A percentile compares a stretch with the other conserved stretches of the same genome.
Evolutionary conservation across 2,888 invertebrate genomes (phyloP).

Genomic region (Chouioia cunea): DNA sequence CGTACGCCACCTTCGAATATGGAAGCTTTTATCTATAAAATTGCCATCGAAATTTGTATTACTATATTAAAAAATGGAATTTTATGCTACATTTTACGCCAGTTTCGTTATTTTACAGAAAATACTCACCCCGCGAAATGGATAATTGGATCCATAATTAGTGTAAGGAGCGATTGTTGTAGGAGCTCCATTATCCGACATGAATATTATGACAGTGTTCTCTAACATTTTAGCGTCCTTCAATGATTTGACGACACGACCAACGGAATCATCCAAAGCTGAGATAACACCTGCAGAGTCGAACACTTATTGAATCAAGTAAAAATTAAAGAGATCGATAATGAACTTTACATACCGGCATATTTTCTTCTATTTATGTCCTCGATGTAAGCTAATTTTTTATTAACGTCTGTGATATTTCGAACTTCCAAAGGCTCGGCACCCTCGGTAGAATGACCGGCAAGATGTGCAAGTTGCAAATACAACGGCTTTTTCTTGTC

Average conservation of each 20-base stretch:
- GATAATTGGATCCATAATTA: conserved; percentile 75
- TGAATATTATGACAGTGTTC: conserved; percentile 74
- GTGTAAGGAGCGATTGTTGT: conserved; percentile 66
- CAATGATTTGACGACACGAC: conserved; percentile 71
- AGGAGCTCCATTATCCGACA: conserved; percentile 74
- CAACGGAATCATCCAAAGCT: conserved; percentile 75
- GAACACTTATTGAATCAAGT: too few relatives aligned
- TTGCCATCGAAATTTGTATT: not conserved
- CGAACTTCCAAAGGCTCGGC: conserved; percentile 81
- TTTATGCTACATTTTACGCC: too few relatives aligned
- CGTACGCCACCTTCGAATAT: conserved; percentile 89
- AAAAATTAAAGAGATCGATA: too few relatives aligned
- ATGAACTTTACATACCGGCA: conserved; percentile 73
- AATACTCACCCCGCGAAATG: conserved; percentile 71
- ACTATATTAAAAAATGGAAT: too few relatives aligned
- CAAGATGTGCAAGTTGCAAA: conserved; percentile 83
- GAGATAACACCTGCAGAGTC: conserved; percentile 71
- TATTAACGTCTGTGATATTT: conserved; percentile 72
- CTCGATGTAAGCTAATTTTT: conserved; percentile 78
- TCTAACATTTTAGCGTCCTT: conserved; percentile 69
- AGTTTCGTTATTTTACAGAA: not conserved
- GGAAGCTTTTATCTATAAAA: conserved; percentile 78
- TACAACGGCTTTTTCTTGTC: conserved; percentile 77
- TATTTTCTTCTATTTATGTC: conserved; percentile 78
- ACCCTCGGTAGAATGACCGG: conserved; percentile 82